A percentile compares a stretch with the other conserved stretches of the same genome.
Conservation (phyloP, 2,113 vertebrate species). For the Vulpes lagopus region DNA sequence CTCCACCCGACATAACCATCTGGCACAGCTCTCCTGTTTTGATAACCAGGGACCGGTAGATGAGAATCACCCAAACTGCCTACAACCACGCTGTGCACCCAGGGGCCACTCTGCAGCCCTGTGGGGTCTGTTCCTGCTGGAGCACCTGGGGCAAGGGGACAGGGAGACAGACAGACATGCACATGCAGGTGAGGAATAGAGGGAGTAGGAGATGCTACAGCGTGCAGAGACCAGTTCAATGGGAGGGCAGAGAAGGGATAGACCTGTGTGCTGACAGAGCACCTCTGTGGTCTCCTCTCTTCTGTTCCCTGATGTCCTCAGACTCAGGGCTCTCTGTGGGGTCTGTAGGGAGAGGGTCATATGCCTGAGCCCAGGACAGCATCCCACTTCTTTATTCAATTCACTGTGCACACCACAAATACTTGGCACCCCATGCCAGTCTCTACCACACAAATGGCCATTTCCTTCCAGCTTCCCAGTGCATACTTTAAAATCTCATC, state of each 20-base stretch:
- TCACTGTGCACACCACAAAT: rapidly evolving
- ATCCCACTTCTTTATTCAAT: neutral
- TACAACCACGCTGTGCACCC: rapidly evolving
- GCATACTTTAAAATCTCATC: neutral
- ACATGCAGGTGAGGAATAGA: neutral
- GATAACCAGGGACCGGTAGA: neutral
- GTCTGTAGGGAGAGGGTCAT: neutral
- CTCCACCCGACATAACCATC: neutral
- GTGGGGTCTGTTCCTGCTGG: too few species aligned
- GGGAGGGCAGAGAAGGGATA: neutral
- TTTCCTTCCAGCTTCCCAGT: neutral
- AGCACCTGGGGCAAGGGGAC: neutral
- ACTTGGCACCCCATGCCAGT: neutral
- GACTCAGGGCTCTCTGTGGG: neutral
- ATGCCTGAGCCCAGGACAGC: rapidly evolving
- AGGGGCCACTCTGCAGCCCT: neutral
- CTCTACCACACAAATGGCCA: neutral
- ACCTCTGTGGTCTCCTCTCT: neutral
- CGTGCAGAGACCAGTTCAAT: neutral
- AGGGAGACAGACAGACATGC: neutral
- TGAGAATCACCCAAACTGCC: neutral
- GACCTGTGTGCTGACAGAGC: rapidly evolving
- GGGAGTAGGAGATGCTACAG: neutral
- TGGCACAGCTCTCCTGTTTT: neutral
- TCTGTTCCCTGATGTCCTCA: neutral